Base-by-base conservation (phyloP, 2,888 invertebrate species). In the Lasioglossum morio region DNA sequence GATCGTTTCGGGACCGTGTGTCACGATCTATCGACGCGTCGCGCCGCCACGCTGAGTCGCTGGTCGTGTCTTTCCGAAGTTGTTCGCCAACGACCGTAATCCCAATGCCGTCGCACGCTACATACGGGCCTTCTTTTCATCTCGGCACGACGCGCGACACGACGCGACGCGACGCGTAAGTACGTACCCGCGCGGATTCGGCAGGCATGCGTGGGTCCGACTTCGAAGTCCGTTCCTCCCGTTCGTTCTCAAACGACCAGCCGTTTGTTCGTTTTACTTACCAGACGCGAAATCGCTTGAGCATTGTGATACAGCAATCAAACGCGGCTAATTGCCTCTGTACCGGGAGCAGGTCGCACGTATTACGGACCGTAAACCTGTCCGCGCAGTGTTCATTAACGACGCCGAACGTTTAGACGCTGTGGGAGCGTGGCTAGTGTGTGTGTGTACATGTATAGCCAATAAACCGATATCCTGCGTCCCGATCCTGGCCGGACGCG, bases 241-340 rank as follows among this genome's bases (percentile, higher is more conserved):
- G 30, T 4, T n/a, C 23, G 53, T 66, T 63, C 63, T 75, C 75
- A 23, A 73, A 72, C 72, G 66, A 82, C 46, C 80, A 78, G 53
- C 53, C 81, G 37, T 81, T 77, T 37, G 72, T 80, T 87, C 80
- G 79, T 84, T 57, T 57, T 76, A 87, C 78, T 87, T 76, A 72
- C 66, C 88, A 40, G 79, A 74, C 79, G 76, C 87, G 74, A 77
- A 81, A 82, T 83, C 72, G 72, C 66, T 86, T 84, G 88, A 85
- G 83, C 88, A 73, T 80, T 37, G 46, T 72, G 79, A 70, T 43
- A 70, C 48, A 70, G 70, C 81, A 76, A 82, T 84, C 80, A 43
- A 77, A 80, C 86, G 76, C 78, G 53, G 37, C 37, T 27, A 79
- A 79, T 81, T 79, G 82, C 79, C 82, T 73, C 48, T 79, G 75